Conservation (phyloP, 1,140 invertebrate species). For the Formica exsecta region DNA sequence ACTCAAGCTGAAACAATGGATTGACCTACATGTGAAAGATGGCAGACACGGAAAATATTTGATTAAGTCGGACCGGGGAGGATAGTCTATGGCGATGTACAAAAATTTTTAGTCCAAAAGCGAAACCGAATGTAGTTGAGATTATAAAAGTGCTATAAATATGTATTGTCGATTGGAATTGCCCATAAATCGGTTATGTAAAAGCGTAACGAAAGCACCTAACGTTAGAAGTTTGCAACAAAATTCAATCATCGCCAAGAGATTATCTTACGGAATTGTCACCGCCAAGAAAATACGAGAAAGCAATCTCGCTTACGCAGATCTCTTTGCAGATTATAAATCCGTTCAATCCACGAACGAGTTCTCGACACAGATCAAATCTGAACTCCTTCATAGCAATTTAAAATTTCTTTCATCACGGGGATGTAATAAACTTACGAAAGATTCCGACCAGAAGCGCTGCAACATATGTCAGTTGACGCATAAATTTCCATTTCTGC, state of each 20-base stretch:
- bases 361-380: conserved; percentile 31
- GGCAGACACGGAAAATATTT: conserved; percentile 20
- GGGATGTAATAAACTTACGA: conserved; percentile 25
- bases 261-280: conserved; percentile 28
- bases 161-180: conserved; percentile 9
- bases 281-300: conserved; percentile 25
- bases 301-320: conserved; percentile 41
- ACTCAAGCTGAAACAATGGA: conserved; percentile 38
- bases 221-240: conserved; percentile 15
- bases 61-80: background rate
- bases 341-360: conserved; percentile 46
- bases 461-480: conserved; percentile 8
- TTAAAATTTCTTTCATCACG: conserved; percentile 31
- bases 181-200: conserved; percentile 14
- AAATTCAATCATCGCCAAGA: conserved; percentile 20
- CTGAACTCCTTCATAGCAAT: conserved; percentile 18
- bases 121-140: background rate
- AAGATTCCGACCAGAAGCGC: conserved; percentile 20
- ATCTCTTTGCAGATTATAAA: conserved; percentile 44
- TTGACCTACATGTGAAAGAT: background rate
- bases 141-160: background rate
- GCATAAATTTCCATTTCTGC: conserved; percentile 2
- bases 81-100: background rate
- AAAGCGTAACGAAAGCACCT: background rate
- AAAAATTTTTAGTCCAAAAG: background rate